phyloP scores from a whole-genome alignment of 2,888 invertebrate species.

The Sarcophaga rosellei region DNA sequence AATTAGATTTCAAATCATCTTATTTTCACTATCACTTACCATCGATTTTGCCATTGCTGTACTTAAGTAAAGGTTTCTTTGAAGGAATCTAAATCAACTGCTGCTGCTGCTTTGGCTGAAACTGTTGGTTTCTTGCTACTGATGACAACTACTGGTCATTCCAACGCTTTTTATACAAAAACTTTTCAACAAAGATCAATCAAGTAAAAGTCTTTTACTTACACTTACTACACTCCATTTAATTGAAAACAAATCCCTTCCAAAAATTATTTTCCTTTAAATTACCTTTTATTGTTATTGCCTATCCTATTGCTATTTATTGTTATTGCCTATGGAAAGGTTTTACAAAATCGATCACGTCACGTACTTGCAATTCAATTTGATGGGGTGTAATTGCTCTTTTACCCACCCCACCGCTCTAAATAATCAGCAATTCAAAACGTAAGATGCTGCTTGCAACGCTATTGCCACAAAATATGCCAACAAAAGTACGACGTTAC shows the following conservation, averaged over 20 bases:
- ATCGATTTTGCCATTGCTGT: slow-evolving; percentile 55
- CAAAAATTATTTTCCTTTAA: background rate
- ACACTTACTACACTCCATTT: background rate
- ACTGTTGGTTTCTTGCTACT: slow-evolving; percentile 39
- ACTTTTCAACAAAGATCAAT: background rate
- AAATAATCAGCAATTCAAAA: background rate
- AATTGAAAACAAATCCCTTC: slow-evolving; percentile 47
- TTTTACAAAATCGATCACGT: slow-evolving; percentile 59
- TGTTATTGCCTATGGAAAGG: background rate
- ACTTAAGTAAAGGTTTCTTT: slow-evolving; percentile 22
- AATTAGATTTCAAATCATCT: background rate
- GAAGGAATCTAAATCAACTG: slow-evolving; percentile 43
- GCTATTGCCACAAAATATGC: background rate
- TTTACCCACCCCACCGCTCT: background rate
- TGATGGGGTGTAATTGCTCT: slow-evolving; percentile 16
- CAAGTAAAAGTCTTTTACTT: slow-evolving; percentile 54
- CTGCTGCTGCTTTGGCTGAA: slow-evolving; percentile 34
- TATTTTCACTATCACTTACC: slow-evolving; percentile 59
- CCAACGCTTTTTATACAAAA: slow-evolving; percentile 57
- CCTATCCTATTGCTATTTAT: background rate
- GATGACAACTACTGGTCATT: slow-evolving; percentile 47
- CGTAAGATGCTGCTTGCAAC: background rate
- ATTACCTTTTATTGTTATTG: slow-evolving; percentile 9
- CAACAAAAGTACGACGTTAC: too few relatives aligned
- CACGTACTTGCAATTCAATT: slow-evolving; percentile 61